Base-by-base conservation (phyloP, 2,888 invertebrate genomes). In the Lepas anatifera region DNA sequence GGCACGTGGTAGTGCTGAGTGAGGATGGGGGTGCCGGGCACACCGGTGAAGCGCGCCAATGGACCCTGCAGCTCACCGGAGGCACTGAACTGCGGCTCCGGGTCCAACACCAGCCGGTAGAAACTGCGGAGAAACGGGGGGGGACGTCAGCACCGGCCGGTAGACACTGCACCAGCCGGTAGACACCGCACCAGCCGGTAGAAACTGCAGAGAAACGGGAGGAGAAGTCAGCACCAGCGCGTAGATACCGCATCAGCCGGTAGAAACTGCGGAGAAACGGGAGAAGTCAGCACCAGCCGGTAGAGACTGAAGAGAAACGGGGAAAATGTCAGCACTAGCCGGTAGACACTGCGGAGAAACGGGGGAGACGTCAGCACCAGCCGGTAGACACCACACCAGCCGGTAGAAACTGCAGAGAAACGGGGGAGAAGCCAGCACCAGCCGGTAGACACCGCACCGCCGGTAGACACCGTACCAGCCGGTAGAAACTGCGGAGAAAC, bases 121-220 rank as follows among this genome's bases (percentile, higher is more conserved):
- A 95, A 98, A 78, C 94, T 93, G 80, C n/a, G 81, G 79, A 70
- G 72, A 72, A 75, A 71, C 64, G 68, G 70, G 69, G 2, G 32
- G 22, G 22, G 13, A 32, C 18, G 1, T 58, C 29, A 32, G 18
- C 58, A 58, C 41, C 16, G 41, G 41, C 41, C 11, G 41, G 1
- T 41, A 16, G 41, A 16, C n/a, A n/a, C n/a, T n/a, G n/a, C n/a
- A n/a, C n/a, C n/a, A n/a, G n/a, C n/a, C n/a, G n/a, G n/a, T n/a
- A n/a, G n/a, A n/a, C n/a, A n/a, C n/a, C n/a, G n/a, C 4, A 97
- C 96, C 82, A 91, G 95, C 35, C 97, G 91, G 82, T 95, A 98
- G 82, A 95, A 98, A 78, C 94, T 93, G 80, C n/a, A 81, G 79
- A 70, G 72, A 72, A 75, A 71, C 64, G 68, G 70, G 69, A 1